Evolutionary conservation across 1,140 invertebrate species (phyloP).

Genomic region (Dryas iulia): DNA sequence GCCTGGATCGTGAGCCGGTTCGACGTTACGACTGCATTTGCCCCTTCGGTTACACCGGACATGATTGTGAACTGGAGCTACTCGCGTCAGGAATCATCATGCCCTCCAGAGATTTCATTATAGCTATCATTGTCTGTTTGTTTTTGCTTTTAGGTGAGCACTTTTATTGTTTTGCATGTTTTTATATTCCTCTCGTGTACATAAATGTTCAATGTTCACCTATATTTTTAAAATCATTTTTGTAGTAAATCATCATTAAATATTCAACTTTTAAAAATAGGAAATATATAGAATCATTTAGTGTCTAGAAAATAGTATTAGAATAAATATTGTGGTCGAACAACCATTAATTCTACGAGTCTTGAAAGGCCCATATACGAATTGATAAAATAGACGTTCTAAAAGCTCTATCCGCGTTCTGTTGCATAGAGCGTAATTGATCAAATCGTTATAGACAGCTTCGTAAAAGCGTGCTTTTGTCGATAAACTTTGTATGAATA

Average conservation of each 20-base stretch:
- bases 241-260: neutral
- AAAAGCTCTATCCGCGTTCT: conserved; percentile 25
- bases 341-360: neutral
- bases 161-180: conserved; percentile 69
- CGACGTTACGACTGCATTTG: conserved; percentile 89
- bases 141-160: conserved; percentile 88
- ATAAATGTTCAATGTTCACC: neutral
- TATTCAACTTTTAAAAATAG: neutral
- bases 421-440: conserved; percentile 10
- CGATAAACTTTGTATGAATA: neutral
- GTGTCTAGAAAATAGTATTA: conserved; percentile 2
- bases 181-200: neutral
- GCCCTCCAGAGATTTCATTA: conserved; percentile 91
- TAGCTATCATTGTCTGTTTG: conserved; percentile 88
- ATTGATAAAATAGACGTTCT: conserved; percentile 18
- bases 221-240: neutral
- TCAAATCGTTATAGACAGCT: conserved; percentile 13
- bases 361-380: neutral
- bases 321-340: neutral
- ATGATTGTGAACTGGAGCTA: conserved; percentile 88
- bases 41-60: conserved; percentile 87
- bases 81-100: conserved; percentile 88
- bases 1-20: conserved; percentile 85
- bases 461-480: neutral
- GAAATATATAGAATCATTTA: neutral